Percentiles rank a stretch among this genome's conserved stretches.
phyloP scores from a whole-genome alignment of 2,113 vertebrate genomes.

The Forbesichthys papilliferus region DNA sequence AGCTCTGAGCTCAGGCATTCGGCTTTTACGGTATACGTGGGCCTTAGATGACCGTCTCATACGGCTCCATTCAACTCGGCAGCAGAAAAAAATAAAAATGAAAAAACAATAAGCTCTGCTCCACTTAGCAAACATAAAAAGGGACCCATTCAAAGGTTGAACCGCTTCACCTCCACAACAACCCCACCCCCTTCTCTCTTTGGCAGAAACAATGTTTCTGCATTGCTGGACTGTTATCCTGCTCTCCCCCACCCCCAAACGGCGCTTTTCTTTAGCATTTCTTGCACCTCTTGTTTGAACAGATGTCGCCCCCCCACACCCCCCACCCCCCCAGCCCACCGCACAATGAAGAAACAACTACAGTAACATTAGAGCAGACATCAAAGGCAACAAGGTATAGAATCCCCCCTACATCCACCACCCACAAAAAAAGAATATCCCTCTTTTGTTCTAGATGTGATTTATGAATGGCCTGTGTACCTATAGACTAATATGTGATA shows the following conservation, averaged over 20 bases:
- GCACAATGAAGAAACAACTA: conserved; percentile 64
- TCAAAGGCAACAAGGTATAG: conserved; percentile 63
- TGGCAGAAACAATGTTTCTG: conserved; percentile 65
- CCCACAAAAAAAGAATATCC: conserved; percentile 19
- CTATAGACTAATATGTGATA: neutral
- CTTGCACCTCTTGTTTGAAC: conserved; percentile 76
- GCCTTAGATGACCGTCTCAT: conserved; percentile 38
- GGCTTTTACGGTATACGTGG: conserved; percentile 22
- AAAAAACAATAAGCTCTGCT: conserved; percentile 48
- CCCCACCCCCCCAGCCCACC: conserved; percentile 51
- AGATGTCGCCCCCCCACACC: conserved; percentile 67
- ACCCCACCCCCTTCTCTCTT: conserved; percentile 51
- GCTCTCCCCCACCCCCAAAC: conserved; percentile 65
- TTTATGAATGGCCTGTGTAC: conserved; percentile 60
- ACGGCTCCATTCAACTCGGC: conserved; percentile 24
- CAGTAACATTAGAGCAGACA: conserved; percentile 60
- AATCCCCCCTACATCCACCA: conserved; percentile 21
- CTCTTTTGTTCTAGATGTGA: conserved; percentile 52
- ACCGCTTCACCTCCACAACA: conserved; percentile 62
- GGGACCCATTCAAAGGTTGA: conserved; percentile 64
- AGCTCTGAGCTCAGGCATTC: conserved; percentile 9
- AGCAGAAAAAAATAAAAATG: neutral
- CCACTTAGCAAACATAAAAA: conserved; percentile 70
- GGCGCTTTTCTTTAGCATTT: conserved; percentile 72
- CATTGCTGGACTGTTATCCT: conserved; percentile 66